Conservation (phyloP, 64 coral and sea anemone species). For the Acropora tenuis region DNA sequence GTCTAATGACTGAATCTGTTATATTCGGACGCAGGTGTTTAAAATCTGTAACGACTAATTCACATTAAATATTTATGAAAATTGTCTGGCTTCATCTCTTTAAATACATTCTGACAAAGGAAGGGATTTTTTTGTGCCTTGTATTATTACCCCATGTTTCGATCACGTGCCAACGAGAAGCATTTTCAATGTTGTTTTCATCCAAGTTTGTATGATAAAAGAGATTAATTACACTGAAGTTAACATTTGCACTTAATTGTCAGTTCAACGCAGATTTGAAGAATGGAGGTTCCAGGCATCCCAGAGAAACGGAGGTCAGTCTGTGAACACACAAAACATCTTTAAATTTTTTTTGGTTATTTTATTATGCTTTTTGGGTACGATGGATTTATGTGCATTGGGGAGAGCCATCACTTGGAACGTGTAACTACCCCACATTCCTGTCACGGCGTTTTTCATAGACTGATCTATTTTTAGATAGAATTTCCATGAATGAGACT, state of each 20-base stretch:
- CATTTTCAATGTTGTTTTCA: too few relatives aligned
- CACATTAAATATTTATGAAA: constrained; percentile 18
- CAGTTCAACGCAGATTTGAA: background rate
- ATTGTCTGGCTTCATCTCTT: constrained; percentile 19
- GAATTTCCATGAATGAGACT: too few relatives aligned
- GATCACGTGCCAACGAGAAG: too few relatives aligned
- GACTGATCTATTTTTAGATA: too few relatives aligned
- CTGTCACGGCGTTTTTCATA: too few relatives aligned
- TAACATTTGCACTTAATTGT: background rate
- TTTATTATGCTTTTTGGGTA: background rate
- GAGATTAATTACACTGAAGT: background rate
- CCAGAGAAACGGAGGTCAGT: constrained; percentile 35
- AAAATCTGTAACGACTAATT: background rate
- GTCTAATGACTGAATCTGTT: background rate
- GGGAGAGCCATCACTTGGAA: too few relatives aligned
- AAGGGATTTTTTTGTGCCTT: background rate
- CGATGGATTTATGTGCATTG: too few relatives aligned
- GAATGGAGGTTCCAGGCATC: constrained; percentile 2
- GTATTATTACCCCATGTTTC: background rate
- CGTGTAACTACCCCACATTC: too few relatives aligned
- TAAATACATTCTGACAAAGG: background rate
- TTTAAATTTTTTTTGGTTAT: background rate
- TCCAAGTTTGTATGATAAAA: too few relatives aligned
- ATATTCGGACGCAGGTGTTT: background rate
- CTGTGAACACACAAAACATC: background rate